phyloP scores from a whole-genome alignment of 2,113 vertebrate species.

The Tenrec ecaudatus region DNA sequence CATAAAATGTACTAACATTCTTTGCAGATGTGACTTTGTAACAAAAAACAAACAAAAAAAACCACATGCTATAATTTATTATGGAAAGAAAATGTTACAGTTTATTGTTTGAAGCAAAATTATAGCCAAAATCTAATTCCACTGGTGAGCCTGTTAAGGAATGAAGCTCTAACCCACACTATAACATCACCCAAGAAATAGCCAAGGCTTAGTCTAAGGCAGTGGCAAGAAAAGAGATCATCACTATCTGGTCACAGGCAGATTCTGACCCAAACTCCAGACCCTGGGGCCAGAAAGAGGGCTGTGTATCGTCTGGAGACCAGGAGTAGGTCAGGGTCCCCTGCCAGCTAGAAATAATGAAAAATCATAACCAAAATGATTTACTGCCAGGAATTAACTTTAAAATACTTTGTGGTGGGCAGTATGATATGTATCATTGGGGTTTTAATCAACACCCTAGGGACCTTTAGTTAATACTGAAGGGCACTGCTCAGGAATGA shows the following conservation, averaged over 20 bases:
- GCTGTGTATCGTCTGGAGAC: not conserved
- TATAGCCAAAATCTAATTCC: not conserved
- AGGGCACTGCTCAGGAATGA: not conserved
- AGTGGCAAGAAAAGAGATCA: not conserved
- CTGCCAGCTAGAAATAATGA: too few species aligned
- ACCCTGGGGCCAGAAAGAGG: not conserved
- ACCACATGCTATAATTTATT: too few species aligned
- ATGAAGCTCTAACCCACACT: not conserved
- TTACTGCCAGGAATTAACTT: too few species aligned
- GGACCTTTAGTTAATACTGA: not conserved
- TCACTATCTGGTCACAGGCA: not conserved
- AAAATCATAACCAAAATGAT: too few species aligned
- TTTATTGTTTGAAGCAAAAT: not conserved
- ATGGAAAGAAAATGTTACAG: not conserved
- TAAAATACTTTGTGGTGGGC: too few species aligned
- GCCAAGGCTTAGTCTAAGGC: not conserved
- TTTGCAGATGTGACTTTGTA: not conserved
- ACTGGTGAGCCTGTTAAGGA: not conserved
- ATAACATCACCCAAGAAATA: not conserved
- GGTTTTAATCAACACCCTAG: not conserved
- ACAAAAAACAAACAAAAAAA: not conserved
- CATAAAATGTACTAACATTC: not conserved
- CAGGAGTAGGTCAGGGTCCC: not conserved
- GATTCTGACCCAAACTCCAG: not conserved
- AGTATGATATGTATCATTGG: too few species aligned